These are phyloP conservation scores for Spheniscus mendiculus DNA, from an alignment of 2,113 vertebrate genomes.

Conservation along the genomic window DNA sequence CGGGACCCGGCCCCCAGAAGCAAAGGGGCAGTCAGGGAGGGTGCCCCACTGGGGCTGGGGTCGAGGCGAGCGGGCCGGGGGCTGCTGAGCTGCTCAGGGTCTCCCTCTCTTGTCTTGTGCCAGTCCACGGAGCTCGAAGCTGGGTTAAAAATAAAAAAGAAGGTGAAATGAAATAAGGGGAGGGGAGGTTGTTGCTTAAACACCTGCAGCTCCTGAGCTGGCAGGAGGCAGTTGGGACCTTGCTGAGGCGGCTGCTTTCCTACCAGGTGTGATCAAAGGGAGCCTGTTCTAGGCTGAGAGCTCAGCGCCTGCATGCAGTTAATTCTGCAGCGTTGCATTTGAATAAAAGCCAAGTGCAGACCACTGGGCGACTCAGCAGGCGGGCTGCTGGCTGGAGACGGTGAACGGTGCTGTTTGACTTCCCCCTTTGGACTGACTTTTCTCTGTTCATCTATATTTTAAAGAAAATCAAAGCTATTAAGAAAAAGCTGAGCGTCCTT, in stretches of 20 bases:
- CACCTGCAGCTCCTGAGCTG: constrained; percentile 5
- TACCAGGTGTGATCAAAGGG: background rate
- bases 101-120: background rate
- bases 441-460: background rate
- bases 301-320: background rate
- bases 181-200: background rate
- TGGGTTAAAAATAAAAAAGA: background rate
- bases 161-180: background rate
- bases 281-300: background rate
- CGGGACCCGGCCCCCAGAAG: accelerated
- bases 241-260: constrained; percentile 11
- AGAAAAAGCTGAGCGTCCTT: constrained; percentile 90
- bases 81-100: background rate
- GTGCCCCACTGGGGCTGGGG: background rate
- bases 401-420: accelerated
- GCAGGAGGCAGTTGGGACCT: background rate
- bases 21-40: background rate
- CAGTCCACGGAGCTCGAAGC: background rate
- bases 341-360: background rate
- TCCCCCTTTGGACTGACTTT: background rate
- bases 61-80: background rate
- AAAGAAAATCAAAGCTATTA: constrained; percentile 94
- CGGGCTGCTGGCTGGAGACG: background rate
- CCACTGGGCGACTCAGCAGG: background rate
- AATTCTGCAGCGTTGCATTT: background rate